Conservation (phyloP, 2,888 invertebrate species). For the Cheilosia pagana region DNA sequence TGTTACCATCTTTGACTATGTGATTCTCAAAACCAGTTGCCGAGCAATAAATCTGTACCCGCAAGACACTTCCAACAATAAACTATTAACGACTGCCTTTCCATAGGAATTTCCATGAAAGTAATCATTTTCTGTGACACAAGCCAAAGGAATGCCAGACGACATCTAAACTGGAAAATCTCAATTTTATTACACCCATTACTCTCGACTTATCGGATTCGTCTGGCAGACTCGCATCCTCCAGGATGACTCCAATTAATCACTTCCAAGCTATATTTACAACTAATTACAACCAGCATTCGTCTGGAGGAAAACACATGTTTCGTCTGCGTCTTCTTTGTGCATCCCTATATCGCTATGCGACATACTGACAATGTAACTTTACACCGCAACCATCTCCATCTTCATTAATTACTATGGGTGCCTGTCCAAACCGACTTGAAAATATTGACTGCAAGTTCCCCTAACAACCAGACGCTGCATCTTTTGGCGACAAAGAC, state of each 20-base stretch:
- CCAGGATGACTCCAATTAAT: conserved; percentile 60
- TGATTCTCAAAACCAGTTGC: too few relatives aligned
- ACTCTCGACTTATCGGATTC: conserved; percentile 53
- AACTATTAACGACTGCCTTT: too few relatives aligned
- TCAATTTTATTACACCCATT: conserved; percentile 64
- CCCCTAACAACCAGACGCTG: background rate
- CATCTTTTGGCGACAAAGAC: conserved; percentile 20
- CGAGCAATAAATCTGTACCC: too few relatives aligned
- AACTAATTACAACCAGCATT: conserved; percentile 64
- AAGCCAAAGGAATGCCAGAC: conserved; percentile 30
- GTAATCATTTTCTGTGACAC: conserved; percentile 38
- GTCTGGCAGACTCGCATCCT: conserved; percentile 23
- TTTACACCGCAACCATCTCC: conserved; percentile 40
- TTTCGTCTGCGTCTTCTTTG: conserved; percentile 22
- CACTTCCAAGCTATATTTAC: conserved; percentile 66
- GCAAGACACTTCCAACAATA: too few relatives aligned
- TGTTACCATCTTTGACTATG: too few relatives aligned
- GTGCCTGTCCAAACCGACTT: conserved; percentile 60
- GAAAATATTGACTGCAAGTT: conserved; percentile 62
- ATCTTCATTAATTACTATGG: conserved; percentile 56
- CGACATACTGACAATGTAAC: conserved; percentile 25
- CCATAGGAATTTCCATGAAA: background rate
- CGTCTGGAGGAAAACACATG: conserved; percentile 56
- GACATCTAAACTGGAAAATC: conserved; percentile 54
- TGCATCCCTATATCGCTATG: background rate